A percentile compares a stretch with the other conserved stretches of the same genome.
Evolutionary conservation across 1,140 invertebrate species (phyloP).

Genomic region (Apis dorsata): DNA sequence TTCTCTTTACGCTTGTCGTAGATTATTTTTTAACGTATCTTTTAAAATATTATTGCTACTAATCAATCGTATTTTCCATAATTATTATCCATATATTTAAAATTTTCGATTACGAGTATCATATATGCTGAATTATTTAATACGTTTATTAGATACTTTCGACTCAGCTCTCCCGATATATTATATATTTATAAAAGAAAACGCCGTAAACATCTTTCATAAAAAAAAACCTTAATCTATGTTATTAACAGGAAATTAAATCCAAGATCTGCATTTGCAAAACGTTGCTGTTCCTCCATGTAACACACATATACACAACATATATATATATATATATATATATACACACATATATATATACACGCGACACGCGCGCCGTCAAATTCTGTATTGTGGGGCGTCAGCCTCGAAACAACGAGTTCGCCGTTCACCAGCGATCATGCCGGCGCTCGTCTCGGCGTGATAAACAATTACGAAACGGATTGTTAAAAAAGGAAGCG

Average conservation of each 20-base stretch:
- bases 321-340: too few relatives aligned
- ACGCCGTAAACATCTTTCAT: too few relatives aligned
- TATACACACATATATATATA: too few relatives aligned
- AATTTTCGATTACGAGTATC: too few relatives aligned
- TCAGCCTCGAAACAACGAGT: not conserved
- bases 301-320: too few relatives aligned
- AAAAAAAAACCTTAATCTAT: too few relatives aligned
- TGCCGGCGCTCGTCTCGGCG: conserved; percentile 41
- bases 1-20: not conserved
- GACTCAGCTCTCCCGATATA: too few relatives aligned
- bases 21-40: not conserved
- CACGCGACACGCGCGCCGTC: too few relatives aligned
- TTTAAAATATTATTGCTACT: not conserved
- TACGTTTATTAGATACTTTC: too few relatives aligned
- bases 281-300: not conserved
- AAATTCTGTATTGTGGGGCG: not conserved
- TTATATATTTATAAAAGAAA: too few relatives aligned
- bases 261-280: not conserved
- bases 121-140: too few relatives aligned
- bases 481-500: conserved; percentile 70
- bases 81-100: too few relatives aligned
- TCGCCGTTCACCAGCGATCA: not conserved
- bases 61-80: not conserved
- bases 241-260: not conserved
- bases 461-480: conserved; percentile 73